Evolutionary conservation across 2,113 vertebrate species (phyloP).

Genomic region (Hylia prasina): DNA sequence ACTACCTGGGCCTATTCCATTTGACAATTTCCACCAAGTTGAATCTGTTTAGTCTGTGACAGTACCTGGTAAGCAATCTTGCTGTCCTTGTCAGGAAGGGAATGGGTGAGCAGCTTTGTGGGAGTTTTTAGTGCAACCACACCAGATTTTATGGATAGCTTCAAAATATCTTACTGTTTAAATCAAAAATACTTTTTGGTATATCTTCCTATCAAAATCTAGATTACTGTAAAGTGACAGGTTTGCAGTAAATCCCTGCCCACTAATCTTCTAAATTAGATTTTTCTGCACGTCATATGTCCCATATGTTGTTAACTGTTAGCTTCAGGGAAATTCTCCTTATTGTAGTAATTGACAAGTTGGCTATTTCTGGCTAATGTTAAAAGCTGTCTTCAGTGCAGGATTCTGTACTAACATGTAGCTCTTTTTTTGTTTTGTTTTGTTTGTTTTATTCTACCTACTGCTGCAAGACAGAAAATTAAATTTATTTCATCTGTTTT

Average conservation of each 20-base stretch:
- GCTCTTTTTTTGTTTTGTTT: not conserved
- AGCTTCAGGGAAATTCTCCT: not conserved
- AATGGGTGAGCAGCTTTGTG: not conserved
- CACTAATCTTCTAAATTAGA: not conserved
- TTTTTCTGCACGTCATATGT: not conserved
- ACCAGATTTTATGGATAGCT: not conserved
- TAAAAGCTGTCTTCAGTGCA: not conserved
- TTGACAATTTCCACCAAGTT: not conserved
- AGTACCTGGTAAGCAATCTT: not conserved
- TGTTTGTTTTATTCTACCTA: not conserved
- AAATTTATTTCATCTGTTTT: not conserved
- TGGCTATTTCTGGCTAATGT: not conserved
- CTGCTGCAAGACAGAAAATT: not conserved
- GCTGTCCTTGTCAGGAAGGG: not conserved
- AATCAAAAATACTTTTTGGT: not conserved
- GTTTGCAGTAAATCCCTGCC: not conserved
- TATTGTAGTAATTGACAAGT: not conserved
- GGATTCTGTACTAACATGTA: not conserved
- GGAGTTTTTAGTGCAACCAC: not conserved
- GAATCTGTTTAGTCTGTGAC: not conserved
- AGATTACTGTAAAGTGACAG: not conserved
- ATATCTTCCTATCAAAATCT: not conserved
- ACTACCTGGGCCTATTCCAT: not conserved
- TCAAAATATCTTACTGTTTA: not conserved
- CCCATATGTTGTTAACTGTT: not conserved